A percentile compares a stretch with the other conserved stretches of the same genome.
phyloP scores from a whole-genome alignment of 2,113 vertebrate genomes.

The Callorhinus ursinus region DNA sequence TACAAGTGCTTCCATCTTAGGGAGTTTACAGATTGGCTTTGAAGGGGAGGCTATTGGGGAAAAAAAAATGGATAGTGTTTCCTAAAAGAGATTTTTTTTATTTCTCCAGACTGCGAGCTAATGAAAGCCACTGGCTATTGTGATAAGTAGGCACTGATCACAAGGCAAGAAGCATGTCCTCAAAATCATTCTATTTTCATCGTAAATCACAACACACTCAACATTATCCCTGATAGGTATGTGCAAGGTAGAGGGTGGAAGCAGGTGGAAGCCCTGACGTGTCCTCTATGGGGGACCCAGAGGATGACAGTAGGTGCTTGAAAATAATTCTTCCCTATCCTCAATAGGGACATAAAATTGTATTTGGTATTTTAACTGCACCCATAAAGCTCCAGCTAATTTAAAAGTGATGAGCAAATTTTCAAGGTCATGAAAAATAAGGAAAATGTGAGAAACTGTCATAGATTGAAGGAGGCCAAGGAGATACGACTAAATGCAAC shows the following conservation, averaged over 20 bases:
- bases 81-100: conserved; percentile 67
- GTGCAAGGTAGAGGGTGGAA: not conserved
- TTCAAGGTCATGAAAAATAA: not conserved
- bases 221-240: conserved; percentile 48
- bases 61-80: conserved; percentile 71
- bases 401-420: not conserved
- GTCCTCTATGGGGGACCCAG: not conserved
- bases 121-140: conserved; percentile 36
- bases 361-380: not conserved
- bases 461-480: not conserved
- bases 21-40: conserved; percentile 80
- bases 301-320: not conserved
- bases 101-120: conserved; percentile 36
- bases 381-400: not conserved
- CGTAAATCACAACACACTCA: conserved; percentile 63
- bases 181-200: conserved; percentile 53
- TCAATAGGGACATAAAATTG: not conserved
- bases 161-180: conserved; percentile 29
- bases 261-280: not conserved
- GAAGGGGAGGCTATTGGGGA: conserved; percentile 48
- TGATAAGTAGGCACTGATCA: not conserved
- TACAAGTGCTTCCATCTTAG: conserved; percentile 77
- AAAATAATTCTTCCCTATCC: not conserved
- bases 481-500: not conserved
- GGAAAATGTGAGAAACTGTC: conserved; percentile 9